Evolutionary conservation across 2,113 vertebrate species (phyloP), one percentile per base, ranked within the genome.

Genomic region (Archilochus colubris): DNA sequence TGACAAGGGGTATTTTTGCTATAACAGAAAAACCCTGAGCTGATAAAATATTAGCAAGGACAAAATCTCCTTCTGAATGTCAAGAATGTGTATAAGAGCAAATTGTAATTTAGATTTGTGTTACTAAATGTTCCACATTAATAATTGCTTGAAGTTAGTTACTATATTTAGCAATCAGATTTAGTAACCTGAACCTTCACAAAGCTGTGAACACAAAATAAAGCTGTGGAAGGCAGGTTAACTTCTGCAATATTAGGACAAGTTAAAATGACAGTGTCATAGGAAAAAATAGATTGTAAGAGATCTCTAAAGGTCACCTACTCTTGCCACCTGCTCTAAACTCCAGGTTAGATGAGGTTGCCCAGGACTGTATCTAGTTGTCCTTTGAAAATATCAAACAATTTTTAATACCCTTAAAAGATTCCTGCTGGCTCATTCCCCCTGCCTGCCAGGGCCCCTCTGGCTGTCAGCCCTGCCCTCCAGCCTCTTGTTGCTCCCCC

Each of bases 1-100:
- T 61, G 54, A 91, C 82, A 94, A 74, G 57, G 59, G 30, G 6
- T 74, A 59, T 62, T 88, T 91, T 80, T 88, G 9, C n/a, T 82
- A 6, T 58, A 68, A 61, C 8, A 82, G 58, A 73, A 91, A 82
- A 66, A 21, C 18, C 9, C 50, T 40, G 25, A 77, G 40, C 38
- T 86, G 53, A 68, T 74, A 78, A 86, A 86, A 58, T 64, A 81
- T 38, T 14, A 92, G 8, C 33, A 90, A 93, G 61, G 86, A 75
- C 57, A 72, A 82, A 91, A 78, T 77, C 68, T 50, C 74, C 6
- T 82, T 58, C 86, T 92, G 44, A 33, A 90, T 82, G 86, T 95
- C 91, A 94, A 94, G 82, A 53, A 85, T 3, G 8, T 43, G 59
- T 70, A 61, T 82, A 70, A 57, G 79, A 73, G 25, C 51, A 89